A percentile compares a stretch with the other conserved stretches of the same genome.
These are phyloP conservation scores for Halichondria panicea DNA, from an alignment of 37 sponge, comb jelly and placozoan species.

Conservation along the genomic window DNA sequence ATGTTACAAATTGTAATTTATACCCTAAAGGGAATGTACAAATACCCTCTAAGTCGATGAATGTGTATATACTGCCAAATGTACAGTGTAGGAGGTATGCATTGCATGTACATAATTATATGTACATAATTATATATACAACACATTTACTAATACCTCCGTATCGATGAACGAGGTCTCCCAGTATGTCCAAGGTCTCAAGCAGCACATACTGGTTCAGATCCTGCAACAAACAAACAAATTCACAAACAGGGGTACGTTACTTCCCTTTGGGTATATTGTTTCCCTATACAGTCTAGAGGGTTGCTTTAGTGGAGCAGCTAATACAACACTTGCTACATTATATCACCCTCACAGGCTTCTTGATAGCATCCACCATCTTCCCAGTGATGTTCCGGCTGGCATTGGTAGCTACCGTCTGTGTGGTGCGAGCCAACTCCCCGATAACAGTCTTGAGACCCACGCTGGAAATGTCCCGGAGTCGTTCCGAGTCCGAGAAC, in stretches of 20 bases:
- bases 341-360: conserved; percentile 42
- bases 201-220: conserved; percentile 86
- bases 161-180: conserved; percentile 85
- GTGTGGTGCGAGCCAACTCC: conserved; percentile 71
- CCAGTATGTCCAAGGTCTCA: conserved; percentile 92
- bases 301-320: neutral
- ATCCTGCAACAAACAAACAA: conserved; percentile 33
- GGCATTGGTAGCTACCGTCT: conserved; percentile 48
- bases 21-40: too few species aligned
- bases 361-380: conserved; percentile 68
- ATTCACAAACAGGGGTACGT: neutral
- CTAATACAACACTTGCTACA: neutral
- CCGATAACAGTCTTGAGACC: conserved; percentile 96
- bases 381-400: conserved; percentile 70
- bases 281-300: neutral
- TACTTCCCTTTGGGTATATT: neutral
- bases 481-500: conserved; percentile 82
- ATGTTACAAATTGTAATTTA: too few species aligned
- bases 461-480: conserved; percentile 87
- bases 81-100: too few species aligned
- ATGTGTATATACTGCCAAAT: too few species aligned
- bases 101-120: too few species aligned
- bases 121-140: too few species aligned
- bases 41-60: too few species aligned
- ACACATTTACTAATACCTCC: too few species aligned